Conservation (phyloP, 64 coral and sea anemone species). For the Montipora capricornis region DNA sequence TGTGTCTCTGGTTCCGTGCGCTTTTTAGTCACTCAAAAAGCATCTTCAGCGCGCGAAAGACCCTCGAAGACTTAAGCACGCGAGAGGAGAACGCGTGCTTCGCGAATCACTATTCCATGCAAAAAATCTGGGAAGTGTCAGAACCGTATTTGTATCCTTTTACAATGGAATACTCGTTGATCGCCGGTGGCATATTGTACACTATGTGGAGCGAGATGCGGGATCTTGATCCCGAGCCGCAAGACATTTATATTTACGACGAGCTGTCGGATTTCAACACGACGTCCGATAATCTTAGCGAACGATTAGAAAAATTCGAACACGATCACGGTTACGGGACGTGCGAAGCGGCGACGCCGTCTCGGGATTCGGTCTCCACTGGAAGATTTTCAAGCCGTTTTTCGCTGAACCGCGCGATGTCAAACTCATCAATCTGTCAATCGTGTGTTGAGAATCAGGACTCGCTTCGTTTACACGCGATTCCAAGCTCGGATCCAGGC, state of each 20-base stretch:
- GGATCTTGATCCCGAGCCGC: constrained; percentile 96
- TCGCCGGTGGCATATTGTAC: constrained; percentile 92
- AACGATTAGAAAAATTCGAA: constrained; percentile 85
- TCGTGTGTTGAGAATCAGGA: constrained; percentile 90
- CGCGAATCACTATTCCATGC: constrained; percentile 95
- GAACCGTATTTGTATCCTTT: constrained; percentile 97
- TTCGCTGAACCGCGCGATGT: constrained; percentile 91
- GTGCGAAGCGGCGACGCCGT: constrained; percentile 86
- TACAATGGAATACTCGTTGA: constrained; percentile 94
- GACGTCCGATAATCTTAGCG: constrained; percentile 89
- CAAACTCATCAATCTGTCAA: constrained; percentile 91
- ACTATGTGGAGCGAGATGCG: constrained; percentile 97
- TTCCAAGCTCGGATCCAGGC: constrained; percentile 93
- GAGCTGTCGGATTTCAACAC: constrained; percentile 97
- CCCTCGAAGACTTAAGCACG: constrained; percentile 53
- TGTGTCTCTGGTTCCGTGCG: constrained; percentile 96
- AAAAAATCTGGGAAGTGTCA: constrained; percentile 94
- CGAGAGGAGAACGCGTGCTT: constrained; percentile 81
- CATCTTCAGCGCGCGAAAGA: constrained; percentile 68
- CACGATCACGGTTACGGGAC: constrained; percentile 94
- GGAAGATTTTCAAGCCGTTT: constrained; percentile 89
- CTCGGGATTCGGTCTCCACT: constrained; percentile 67
- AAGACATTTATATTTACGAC: constrained; percentile 99
- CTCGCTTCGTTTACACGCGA: constrained; percentile 62
- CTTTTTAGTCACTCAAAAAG: constrained; percentile 93